Evolutionary conservation across 2,888 invertebrate species (phyloP).

Genomic region (Drosophila mimetica): DNA sequence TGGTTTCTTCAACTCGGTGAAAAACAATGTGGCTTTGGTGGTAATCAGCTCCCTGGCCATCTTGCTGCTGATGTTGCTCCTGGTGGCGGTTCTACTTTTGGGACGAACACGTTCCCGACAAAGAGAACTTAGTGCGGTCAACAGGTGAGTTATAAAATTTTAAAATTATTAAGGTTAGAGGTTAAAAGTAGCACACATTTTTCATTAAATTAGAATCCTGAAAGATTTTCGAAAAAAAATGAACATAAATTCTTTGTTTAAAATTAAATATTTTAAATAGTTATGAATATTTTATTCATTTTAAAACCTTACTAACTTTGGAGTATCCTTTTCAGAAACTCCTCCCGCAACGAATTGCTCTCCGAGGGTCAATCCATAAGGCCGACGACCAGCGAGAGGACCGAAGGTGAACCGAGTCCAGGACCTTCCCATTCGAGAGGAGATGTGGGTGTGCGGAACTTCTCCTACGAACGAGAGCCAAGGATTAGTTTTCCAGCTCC

Average conservation of each 20-base stretch:
- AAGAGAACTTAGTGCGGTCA: constrained; percentile 69
- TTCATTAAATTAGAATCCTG: not conserved
- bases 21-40: constrained; percentile 82
- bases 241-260: too few species aligned
- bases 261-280: too few species aligned
- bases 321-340: constrained; percentile 60
- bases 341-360: constrained; percentile 81
- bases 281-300: not conserved
- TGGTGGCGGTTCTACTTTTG: constrained; percentile 82
- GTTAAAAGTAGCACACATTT: too few species aligned
- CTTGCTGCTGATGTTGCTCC: constrained; percentile 79
- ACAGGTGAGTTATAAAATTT: constrained; percentile 66
- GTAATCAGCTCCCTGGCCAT: constrained; percentile 81
- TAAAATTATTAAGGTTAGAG: too few species aligned
- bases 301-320: not conserved
- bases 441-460: constrained; percentile 80
- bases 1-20: constrained; percentile 81
- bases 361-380: constrained; percentile 77
- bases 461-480: constrained; percentile 78
- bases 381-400: constrained; percentile 66
- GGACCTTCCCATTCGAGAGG: constrained; percentile 59
- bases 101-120: constrained; percentile 78
- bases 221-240: too few species aligned
- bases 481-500: constrained; percentile 76
- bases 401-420: constrained; percentile 56